A percentile compares a stretch with the other conserved stretches of the same genome.
Conservation (phyloP, 1,140 invertebrate species). For the Cryptotermes secundus region DNA sequence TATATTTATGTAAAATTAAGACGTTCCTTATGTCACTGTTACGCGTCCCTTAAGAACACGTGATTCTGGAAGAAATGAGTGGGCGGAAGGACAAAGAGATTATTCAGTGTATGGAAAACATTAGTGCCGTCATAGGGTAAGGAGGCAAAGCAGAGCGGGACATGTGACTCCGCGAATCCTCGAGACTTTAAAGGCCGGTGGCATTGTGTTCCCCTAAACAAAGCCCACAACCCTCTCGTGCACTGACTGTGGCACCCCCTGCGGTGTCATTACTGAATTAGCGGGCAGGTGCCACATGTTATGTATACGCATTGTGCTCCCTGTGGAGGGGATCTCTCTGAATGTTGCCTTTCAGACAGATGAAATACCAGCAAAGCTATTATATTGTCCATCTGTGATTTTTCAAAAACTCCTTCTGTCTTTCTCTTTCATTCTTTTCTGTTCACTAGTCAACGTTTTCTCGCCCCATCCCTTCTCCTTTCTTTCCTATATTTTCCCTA, state of each 20-base stretch:
- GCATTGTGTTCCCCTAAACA: not conserved
- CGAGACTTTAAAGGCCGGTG: not conserved
- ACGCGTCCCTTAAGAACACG: no score
- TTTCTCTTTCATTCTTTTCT: not conserved
- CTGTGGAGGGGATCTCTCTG: not conserved
- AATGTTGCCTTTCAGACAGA: slow-evolving; percentile 19
- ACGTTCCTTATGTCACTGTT: no score
- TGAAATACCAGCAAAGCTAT: slow-evolving; percentile 19
- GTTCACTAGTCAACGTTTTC: slow-evolving; percentile 2
- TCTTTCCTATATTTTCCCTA: not conserved
- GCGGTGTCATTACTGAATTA: slow-evolving; percentile 16
- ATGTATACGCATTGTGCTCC: not conserved
- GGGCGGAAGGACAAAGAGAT: not conserved
- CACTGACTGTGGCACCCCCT: not conserved
- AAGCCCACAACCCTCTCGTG: not conserved
- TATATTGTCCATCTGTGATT: slow-evolving; percentile 16
- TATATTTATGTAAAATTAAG: no score
- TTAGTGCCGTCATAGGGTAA: no score
- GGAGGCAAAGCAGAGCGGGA: not conserved
- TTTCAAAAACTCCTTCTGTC: not conserved
- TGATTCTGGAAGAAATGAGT: not conserved
- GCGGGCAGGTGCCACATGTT: slow-evolving; percentile 1
- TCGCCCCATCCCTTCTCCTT: not conserved
- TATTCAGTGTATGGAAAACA: not conserved
- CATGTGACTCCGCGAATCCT: not conserved